phyloP scores from a whole-genome alignment of 2,113 vertebrate species.

The Odocoileus virginianus region DNA sequence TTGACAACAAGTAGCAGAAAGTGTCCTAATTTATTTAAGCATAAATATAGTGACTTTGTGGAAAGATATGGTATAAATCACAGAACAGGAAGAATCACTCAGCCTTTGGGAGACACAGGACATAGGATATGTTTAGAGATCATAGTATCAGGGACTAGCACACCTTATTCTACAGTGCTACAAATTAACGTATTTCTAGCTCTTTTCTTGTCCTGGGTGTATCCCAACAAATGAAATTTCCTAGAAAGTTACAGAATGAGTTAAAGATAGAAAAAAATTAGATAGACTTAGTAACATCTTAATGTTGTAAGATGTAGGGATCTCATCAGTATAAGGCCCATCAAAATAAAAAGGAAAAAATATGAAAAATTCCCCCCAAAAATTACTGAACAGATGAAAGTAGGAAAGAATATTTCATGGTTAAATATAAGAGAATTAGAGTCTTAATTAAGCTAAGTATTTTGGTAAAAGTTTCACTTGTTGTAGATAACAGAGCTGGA shows the following conservation, averaged over 20 bases:
- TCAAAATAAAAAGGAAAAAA: not conserved
- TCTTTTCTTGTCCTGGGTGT: not conserved
- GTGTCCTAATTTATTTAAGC: not conserved
- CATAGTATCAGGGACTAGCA: rapidly evolving
- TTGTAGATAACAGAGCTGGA: not conserved
- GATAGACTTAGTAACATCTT: not conserved
- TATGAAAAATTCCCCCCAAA: not conserved
- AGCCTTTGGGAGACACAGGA: not conserved
- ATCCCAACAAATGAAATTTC: not conserved
- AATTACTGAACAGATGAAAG: not conserved
- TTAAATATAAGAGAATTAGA: not conserved
- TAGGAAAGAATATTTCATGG: not conserved
- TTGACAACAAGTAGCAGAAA: not conserved
- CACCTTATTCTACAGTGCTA: not conserved
- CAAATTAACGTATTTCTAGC: not conserved
- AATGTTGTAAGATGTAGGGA: not conserved
- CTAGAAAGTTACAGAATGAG: not conserved
- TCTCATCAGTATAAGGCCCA: not conserved
- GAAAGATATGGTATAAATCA: not conserved
- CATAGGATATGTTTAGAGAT: not conserved
- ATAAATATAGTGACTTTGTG: not conserved
- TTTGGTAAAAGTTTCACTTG: not conserved
- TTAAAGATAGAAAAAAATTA: not conserved
- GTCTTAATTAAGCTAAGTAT: not conserved
- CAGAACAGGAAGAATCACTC: not conserved